A percentile compares a stretch with the other conserved stretches of the same genome.
phyloP scores from a whole-genome alignment of 2,113 vertebrate species.

The Symphodus melops region DNA sequence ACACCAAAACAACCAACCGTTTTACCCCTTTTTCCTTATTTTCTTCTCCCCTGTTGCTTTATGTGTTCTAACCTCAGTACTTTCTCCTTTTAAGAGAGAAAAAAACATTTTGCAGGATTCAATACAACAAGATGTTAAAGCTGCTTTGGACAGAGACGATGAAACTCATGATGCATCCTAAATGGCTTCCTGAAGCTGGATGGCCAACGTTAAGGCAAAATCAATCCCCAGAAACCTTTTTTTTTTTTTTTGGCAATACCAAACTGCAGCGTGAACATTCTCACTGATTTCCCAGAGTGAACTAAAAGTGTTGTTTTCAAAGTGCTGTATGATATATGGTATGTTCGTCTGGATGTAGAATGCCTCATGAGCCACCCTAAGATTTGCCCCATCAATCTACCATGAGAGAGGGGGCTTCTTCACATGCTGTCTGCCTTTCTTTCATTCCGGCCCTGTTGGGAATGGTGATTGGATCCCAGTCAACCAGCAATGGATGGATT shows the following conservation, averaged over 20 bases:
- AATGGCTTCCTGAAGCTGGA: slow-evolving; percentile 46
- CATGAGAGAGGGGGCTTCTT: slow-evolving; percentile 61
- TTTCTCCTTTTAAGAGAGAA: too few species aligned
- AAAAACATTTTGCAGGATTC: slow-evolving; percentile 39
- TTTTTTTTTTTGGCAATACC: slow-evolving; percentile 1
- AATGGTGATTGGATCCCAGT: slow-evolving; percentile 80
- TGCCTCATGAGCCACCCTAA: slow-evolving; percentile 58
- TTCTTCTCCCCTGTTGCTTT: too few species aligned
- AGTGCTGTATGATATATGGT: slow-evolving; percentile 26
- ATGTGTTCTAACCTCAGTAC: too few species aligned
- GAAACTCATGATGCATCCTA: slow-evolving; percentile 35
- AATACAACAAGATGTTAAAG: slow-evolving; percentile 42
- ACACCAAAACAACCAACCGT: background rate
- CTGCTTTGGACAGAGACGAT: slow-evolving; percentile 24
- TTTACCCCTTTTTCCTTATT: too few species aligned
- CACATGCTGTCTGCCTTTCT: slow-evolving; percentile 69
- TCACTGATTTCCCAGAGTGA: background rate
- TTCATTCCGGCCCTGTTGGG: slow-evolving; percentile 74
- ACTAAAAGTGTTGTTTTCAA: slow-evolving; percentile 23
- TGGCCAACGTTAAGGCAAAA: background rate
- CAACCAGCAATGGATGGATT: slow-evolving; percentile 78
- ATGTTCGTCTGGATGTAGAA: slow-evolving; percentile 52
- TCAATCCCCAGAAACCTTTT: background rate
- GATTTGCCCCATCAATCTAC: slow-evolving; percentile 72
- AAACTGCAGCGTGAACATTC: background rate